Percentiles rank a stretch among this genome's conserved stretches.
phyloP scores from a whole-genome alignment of 2,797 vertebrate genomes.

The Masticophis lateralis region DNA sequence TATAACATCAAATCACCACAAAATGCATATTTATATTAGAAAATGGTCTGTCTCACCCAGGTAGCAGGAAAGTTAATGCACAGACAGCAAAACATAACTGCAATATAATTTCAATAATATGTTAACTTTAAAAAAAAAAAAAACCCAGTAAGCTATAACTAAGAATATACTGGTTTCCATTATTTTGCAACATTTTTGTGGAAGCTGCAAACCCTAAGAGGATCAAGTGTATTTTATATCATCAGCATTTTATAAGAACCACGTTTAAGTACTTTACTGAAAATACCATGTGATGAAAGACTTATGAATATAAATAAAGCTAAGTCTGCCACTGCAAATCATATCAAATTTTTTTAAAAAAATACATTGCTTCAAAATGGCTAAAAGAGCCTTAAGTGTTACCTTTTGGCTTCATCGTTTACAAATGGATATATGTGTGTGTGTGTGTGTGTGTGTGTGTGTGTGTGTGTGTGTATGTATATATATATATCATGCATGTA shows the following conservation, averaged over 20 bases:
- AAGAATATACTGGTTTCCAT: constrained; percentile 71
- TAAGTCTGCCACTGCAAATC: constrained; percentile 78
- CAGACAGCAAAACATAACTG: constrained; percentile 66
- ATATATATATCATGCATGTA: too few relatives aligned
- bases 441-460: too few relatives aligned
- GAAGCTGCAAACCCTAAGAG: constrained; percentile 79
- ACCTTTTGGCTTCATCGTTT: constrained; percentile 66
- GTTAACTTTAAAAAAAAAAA: constrained; percentile 63
- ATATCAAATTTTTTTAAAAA: constrained; percentile 74
- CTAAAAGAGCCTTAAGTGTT: constrained; percentile 70
- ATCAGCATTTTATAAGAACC: constrained; percentile 81
- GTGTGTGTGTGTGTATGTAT: too few relatives aligned
- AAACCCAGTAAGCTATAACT: constrained; percentile 69
- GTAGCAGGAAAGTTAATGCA: constrained; percentile 65
- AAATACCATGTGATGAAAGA: constrained; percentile 80
- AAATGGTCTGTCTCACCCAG: constrained; percentile 50
- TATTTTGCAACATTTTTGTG: constrained; percentile 77
- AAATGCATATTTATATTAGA: constrained; percentile 58
- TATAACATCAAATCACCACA: constrained; percentile 56
- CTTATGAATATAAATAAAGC: constrained; percentile 84
- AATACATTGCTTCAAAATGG: constrained; percentile 71
- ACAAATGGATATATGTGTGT: constrained; percentile 45
- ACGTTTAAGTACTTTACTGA: constrained; percentile 79
- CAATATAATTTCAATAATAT: constrained; percentile 65
- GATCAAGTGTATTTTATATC: constrained; percentile 80